Conservation (phyloP, 2,797 vertebrate species). For the Micrastur ruficollis region DNA sequence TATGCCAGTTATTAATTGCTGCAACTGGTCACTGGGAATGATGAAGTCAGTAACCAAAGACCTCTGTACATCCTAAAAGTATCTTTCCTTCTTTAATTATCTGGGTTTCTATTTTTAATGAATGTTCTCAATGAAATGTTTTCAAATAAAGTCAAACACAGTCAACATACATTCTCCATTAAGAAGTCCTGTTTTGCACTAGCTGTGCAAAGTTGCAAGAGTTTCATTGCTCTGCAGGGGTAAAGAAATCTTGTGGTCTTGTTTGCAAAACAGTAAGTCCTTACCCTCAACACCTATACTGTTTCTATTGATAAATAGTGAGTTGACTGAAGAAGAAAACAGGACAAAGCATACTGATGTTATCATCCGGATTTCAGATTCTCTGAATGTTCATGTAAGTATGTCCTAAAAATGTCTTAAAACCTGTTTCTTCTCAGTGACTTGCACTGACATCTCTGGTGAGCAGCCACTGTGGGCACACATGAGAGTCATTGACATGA, state of each 20-base stretch:
- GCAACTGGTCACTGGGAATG: not conserved
- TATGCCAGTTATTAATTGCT: not conserved
- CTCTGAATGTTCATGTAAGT: not conserved
- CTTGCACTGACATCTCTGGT: not conserved
- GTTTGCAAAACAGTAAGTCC: not conserved
- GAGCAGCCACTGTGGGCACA: not conserved
- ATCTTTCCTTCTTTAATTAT: not conserved
- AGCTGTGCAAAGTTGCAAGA: not conserved
- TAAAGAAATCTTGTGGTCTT: not conserved
- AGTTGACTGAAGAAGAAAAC: not conserved
- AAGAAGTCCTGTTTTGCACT: not conserved
- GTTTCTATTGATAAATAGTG: not conserved
- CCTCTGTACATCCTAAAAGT: not conserved
- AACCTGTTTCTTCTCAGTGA: not conserved
- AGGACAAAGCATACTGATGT: not conserved
- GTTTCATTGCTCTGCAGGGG: not conserved
- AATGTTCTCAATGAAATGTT: not conserved
- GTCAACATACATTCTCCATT: not conserved
- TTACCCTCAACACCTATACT: not conserved
- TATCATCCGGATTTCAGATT: not conserved
- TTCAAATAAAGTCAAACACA: not conserved
- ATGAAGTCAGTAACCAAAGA: not conserved
- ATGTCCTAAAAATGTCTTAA: not conserved
- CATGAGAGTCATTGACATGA: not conserved
- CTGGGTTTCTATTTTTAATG: not conserved